phyloP scores from a whole-genome alignment of 2,113 vertebrate genomes.

The Nesospiza acunhae region DNA sequence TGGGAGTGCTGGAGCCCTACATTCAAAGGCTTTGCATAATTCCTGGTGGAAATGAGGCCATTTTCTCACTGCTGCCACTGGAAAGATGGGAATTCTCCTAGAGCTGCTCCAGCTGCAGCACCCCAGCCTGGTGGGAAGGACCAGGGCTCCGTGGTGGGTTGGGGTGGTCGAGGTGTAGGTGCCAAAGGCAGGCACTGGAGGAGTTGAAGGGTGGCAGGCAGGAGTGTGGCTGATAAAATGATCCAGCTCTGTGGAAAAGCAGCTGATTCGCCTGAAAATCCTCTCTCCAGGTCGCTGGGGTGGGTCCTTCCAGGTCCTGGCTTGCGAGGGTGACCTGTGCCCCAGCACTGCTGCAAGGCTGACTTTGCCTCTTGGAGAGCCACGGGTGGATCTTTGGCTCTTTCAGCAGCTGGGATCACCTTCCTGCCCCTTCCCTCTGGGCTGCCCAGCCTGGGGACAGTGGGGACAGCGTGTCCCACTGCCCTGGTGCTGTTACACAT shows the following conservation, averaged over 20 bases:
- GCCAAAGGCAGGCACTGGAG: background rate
- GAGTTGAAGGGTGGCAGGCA: background rate
- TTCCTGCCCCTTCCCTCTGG: background rate
- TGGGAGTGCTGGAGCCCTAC: background rate
- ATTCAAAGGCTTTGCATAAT: constrained; percentile 15
- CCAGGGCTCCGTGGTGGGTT: accelerated
- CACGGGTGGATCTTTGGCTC: accelerated
- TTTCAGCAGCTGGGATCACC: background rate
- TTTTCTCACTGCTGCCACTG: background rate
- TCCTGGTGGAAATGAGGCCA: background rate
- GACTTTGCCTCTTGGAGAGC: background rate
- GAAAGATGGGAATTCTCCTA: background rate
- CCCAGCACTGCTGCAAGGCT: background rate
- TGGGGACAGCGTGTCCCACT: accelerated
- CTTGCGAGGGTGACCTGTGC: background rate
- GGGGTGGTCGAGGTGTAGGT: background rate
- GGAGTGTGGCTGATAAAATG: background rate
- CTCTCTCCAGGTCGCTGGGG: background rate
- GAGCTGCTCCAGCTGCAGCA: accelerated
- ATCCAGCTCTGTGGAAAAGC: background rate
- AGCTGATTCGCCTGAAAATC: background rate
- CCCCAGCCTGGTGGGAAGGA: background rate
- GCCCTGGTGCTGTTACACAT: accelerated
- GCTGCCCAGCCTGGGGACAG: background rate
- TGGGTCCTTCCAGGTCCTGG: accelerated